phyloP scores from a whole-genome alignment of 2,797 vertebrate species.

The Chromis chromis region DNA sequence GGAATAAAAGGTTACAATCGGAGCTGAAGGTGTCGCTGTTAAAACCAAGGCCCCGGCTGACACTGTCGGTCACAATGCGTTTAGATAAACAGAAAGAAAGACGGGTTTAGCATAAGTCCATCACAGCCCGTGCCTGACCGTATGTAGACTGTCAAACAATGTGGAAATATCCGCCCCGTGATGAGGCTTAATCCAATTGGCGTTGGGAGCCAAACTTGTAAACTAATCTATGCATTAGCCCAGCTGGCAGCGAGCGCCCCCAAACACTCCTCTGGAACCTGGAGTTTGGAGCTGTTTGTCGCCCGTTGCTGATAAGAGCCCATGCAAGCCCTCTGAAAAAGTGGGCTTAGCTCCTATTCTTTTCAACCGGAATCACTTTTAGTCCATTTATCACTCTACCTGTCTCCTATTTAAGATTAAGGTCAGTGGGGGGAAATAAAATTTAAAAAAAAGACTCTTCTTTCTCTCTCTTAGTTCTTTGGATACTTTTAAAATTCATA shows the following conservation, averaged over 20 bases:
- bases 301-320: slow-evolving; percentile 79
- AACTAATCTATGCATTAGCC: slow-evolving; percentile 88
- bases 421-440: slow-evolving; percentile 72
- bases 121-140: slow-evolving; percentile 76
- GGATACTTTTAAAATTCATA: slow-evolving; percentile 87
- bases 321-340: slow-evolving; percentile 62
- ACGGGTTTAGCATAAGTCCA: slow-evolving; percentile 82
- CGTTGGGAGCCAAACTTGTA: slow-evolving; percentile 85
- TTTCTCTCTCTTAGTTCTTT: slow-evolving; percentile 67
- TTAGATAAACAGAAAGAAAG: slow-evolving; percentile 63
- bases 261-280: slow-evolving; percentile 79
- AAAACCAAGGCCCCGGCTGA: slow-evolving; percentile 58
- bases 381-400: slow-evolving; percentile 84
- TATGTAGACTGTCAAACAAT: slow-evolving; percentile 82
- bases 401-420: slow-evolving; percentile 89
- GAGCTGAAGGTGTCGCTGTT: slow-evolving; percentile 58
- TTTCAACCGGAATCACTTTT: slow-evolving; percentile 75
- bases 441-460: slow-evolving; percentile 49
- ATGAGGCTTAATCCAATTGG: slow-evolving; percentile 87
- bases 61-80: slow-evolving; percentile 70
- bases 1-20: slow-evolving; percentile 60
- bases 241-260: slow-evolving; percentile 75
- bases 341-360: slow-evolving; percentile 83
- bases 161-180: slow-evolving; percentile 73
- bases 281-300: slow-evolving; percentile 77